These are phyloP conservation scores for Ispidina lecontei DNA, from an alignment of 2,797 vertebrate genomes.

Conservation along the genomic window DNA sequence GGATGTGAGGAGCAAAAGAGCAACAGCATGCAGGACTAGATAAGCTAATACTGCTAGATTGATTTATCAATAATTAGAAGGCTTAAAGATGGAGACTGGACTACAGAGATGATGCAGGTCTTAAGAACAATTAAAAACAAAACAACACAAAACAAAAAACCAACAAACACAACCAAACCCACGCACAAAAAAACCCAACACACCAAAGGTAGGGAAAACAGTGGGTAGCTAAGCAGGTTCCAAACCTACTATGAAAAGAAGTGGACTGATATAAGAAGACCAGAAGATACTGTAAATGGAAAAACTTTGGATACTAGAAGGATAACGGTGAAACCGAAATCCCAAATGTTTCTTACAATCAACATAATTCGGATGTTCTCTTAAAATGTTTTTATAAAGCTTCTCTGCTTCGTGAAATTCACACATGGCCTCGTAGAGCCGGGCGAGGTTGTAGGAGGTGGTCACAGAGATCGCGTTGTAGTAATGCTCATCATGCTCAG, in stretches of 20 bases:
- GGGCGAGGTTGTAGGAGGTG: conserved; percentile 96
- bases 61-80: not conserved
- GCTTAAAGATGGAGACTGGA: not conserved
- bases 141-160: not conserved
- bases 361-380: conserved; percentile 98
- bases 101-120: not conserved
- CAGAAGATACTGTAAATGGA: not conserved
- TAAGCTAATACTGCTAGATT: not conserved
- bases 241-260: not conserved
- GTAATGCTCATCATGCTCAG: conserved; percentile 98
- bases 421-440: conserved; percentile 96
- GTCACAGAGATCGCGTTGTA: conserved; percentile 99
- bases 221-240: not conserved
- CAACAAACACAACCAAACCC: too few species aligned
- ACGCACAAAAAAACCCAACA: too few species aligned
- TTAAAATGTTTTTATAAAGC: conserved; percentile 97
- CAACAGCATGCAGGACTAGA: not conserved
- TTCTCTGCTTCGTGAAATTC: conserved; percentile 98
- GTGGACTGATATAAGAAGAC: not conserved
- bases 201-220: not conserved
- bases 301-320: not conserved
- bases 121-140: not conserved
- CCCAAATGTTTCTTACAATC: conserved; percentile 87
- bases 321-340: not conserved
- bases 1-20: not conserved